These are phyloP conservation scores for Stenolophus ochropezus DNA, from an alignment of 2,888 invertebrate genomes.

Conservation along the genomic window DNA sequence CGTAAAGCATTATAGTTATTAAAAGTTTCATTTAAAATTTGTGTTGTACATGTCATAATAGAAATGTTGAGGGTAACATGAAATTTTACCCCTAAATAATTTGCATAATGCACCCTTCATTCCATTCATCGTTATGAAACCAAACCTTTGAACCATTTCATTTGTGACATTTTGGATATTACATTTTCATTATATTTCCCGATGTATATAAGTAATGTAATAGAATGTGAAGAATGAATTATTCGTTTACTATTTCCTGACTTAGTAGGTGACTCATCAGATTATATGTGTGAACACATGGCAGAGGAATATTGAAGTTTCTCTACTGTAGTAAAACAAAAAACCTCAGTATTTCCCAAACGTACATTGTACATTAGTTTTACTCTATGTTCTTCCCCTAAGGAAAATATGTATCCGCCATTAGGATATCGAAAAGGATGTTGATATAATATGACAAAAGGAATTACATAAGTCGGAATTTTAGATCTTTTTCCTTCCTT, in stretches of 20 bases:
- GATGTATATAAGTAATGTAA: not conserved
- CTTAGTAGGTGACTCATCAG: not conserved
- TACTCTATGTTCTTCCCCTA: no score
- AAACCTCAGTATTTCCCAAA: no score
- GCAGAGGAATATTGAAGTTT: not conserved
- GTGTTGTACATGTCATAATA: not conserved
- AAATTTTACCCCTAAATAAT: conserved; percentile 2
- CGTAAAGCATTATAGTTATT: not conserved
- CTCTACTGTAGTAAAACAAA: no score
- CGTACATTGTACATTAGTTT: no score
- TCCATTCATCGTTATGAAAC: not conserved
- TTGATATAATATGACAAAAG: no score
- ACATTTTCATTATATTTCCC: not conserved
- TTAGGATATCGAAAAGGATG: no score
- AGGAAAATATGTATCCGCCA: no score
- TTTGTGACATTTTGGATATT: not conserved
- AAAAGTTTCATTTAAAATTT: not conserved
- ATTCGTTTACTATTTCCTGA: not conserved
- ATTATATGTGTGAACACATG: not conserved
- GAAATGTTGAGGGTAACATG: conserved; percentile 1
- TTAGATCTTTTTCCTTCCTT: no score
- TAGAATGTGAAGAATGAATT: not conserved
- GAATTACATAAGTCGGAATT: no score
- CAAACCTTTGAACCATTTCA: not conserved
- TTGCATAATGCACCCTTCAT: not conserved